phyloP scores from a whole-genome alignment of 2,113 vertebrate genomes.

The Chauna torquata region DNA sequence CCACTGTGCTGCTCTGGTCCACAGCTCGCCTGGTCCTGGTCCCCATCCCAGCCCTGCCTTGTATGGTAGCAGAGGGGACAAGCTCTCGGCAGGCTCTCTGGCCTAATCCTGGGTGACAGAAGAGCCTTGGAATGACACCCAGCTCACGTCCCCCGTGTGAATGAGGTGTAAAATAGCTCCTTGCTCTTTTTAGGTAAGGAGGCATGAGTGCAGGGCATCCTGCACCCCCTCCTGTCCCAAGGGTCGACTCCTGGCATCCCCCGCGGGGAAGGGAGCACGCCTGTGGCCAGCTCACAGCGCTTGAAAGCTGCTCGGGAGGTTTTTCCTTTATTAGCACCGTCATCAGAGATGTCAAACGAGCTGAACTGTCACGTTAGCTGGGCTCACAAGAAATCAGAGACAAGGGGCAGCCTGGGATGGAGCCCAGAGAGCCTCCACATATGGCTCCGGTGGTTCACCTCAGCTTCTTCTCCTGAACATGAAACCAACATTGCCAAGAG shows the following conservation, averaged over 20 bases:
- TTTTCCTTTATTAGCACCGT: background rate
- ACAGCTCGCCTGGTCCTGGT: background rate
- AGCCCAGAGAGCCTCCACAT: rapidly evolving
- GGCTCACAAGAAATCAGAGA: background rate
- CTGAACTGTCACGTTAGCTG: conserved; percentile 22
- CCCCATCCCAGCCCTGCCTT: conserved; percentile 23
- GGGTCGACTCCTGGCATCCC: background rate
- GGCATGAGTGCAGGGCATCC: background rate
- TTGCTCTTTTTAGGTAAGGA: conserved; percentile 58
- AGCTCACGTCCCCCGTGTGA: conserved; percentile 14
- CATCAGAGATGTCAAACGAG: background rate
- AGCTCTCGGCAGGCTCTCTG: background rate
- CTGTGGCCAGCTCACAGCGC: background rate
- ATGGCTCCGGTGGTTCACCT: background rate
- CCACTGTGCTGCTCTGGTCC: background rate
- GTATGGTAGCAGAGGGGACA: background rate
- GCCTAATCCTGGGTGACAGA: conserved; percentile 21
- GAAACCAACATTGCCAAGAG: background rate
- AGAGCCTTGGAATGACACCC: conserved; percentile 44
- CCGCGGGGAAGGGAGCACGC: rapidly evolving
- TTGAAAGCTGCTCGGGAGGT: background rate
- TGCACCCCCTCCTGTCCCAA: rapidly evolving
- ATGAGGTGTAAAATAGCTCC: conserved; percentile 54
- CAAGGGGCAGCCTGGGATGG: background rate
- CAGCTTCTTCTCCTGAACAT: background rate